Percentiles rank a stretch among this genome's conserved stretches.
phyloP scores from a whole-genome alignment of 2,113 vertebrate species.

The Indri indri region DNA sequence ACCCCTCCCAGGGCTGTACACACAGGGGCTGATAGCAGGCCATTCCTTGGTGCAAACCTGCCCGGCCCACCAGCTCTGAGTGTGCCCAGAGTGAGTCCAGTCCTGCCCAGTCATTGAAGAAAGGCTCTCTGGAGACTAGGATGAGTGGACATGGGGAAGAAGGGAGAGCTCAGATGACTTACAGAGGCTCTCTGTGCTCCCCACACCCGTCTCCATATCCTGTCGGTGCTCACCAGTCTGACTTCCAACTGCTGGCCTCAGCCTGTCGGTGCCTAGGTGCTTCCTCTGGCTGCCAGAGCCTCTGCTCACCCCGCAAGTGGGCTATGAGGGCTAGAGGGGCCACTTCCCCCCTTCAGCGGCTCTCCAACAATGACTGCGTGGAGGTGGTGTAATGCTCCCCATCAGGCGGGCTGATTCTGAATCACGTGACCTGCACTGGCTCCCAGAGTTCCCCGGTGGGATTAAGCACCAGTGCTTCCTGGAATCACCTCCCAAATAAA shows the following conservation, averaged over 20 bases:
- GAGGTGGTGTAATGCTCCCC: neutral
- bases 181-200: neutral
- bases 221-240: neutral
- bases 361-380: neutral
- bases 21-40: fast-evolving
- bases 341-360: neutral
- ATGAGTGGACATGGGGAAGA: fast-evolving
- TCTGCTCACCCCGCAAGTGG: neutral
- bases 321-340: neutral
- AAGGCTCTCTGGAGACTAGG: neutral
- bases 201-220: too few species aligned
- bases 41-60: neutral
- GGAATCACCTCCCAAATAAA: neutral
- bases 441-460: neutral
- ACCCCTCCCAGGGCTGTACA: fast-evolving
- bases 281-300: neutral
- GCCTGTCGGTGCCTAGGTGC: neutral
- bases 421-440: neutral
- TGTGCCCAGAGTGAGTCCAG: neutral
- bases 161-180: neutral
- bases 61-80: too few species aligned
- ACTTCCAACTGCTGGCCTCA: neutral
- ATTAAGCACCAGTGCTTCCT: neutral
- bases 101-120: neutral
- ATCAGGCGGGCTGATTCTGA: neutral